Evolutionary conservation across 2,888 invertebrate genomes (phyloP), one percentile per base, ranked within the genome.

Genomic region (Molorchus minor): DNA sequence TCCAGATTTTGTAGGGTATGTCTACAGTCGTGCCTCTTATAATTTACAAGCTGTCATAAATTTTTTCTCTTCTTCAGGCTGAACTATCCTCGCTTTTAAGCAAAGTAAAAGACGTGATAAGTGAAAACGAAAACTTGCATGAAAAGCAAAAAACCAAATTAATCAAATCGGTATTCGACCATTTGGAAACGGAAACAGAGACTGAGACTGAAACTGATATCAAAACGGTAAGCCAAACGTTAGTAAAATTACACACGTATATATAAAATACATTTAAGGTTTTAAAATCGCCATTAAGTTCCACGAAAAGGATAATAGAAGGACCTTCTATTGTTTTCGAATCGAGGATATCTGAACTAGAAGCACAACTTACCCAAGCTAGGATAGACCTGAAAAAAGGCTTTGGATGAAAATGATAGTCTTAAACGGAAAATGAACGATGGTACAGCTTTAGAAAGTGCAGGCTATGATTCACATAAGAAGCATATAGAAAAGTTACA

Each of bases 21-120:
- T 72, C 19, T 58, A 10, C 8, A 25, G 45, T 30, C 16, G 2
- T 12, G n/a, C n/a, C n/a, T n/a, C n/a, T n/a, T n/a, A n/a, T n/a
- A n/a, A n/a, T 20, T 54, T 47, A 7, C 2, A 36, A 20, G 8
- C 1, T 52, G 15, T 49, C 8, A 25, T 5, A 25, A 25, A 25
- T 8, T 5, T 43, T n/a, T 2, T 35, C 19, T 0, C 29, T 13
- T 52, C 13, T 36, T 25, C 25, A 89, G 87, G 91, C 89, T 47
- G 93, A 93, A 77, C 79, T 94, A 4, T 87, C 89, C 65, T 88
- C 88, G 71, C 83, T 93, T 12, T 81, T 93, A 10, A 88, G 88
- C 0, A 93, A 93, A 83, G 93, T 94, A 2, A 91, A 91, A 76
- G 93, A 93, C 78, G 92, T 93, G 10, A 91, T 93, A 64, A 88